Evolutionary conservation across 2,888 invertebrate genomes (phyloP).

Genomic region (Melieria crassipennis): DNA sequence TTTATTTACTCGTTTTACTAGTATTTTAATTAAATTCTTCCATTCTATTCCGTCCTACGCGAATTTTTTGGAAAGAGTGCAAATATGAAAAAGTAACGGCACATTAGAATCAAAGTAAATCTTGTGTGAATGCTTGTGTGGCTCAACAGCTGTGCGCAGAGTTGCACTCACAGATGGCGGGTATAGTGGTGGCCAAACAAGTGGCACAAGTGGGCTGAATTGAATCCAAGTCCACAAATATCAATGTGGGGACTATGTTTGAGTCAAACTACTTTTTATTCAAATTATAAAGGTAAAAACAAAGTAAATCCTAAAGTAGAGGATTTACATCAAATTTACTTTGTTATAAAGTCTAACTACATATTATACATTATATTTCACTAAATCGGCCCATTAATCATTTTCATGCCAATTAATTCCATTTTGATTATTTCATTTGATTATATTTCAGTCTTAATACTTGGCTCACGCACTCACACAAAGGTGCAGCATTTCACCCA

Average conservation of each 20-base stretch:
- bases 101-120: not conserved
- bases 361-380: not conserved
- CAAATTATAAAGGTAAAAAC: too few relatives aligned
- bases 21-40: not conserved
- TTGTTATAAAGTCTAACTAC: too few relatives aligned
- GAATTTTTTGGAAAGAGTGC: not conserved
- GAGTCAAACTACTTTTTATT: too few relatives aligned
- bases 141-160: not conserved
- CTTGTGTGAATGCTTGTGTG: too few relatives aligned
- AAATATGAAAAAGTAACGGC: not conserved
- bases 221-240: too few relatives aligned
- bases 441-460: slow-evolving; percentile 70
- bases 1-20: slow-evolving; percentile 14
- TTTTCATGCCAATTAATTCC: not conserved
- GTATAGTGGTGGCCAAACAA: too few relatives aligned
- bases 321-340: too few relatives aligned
- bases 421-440: slow-evolving; percentile 15
- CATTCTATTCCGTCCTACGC: not conserved
- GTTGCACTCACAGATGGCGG: not conserved
- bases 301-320: too few relatives aligned
- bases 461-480: slow-evolving; percentile 74
- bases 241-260: too few relatives aligned
- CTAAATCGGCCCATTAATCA: not conserved
- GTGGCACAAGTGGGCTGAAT: too few relatives aligned
- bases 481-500: slow-evolving; percentile 80